Percentiles rank a stretch among this genome's conserved stretches.
Conservation (phyloP, 2,113 vertebrate species). For the Bettongia penicillata region DNA sequence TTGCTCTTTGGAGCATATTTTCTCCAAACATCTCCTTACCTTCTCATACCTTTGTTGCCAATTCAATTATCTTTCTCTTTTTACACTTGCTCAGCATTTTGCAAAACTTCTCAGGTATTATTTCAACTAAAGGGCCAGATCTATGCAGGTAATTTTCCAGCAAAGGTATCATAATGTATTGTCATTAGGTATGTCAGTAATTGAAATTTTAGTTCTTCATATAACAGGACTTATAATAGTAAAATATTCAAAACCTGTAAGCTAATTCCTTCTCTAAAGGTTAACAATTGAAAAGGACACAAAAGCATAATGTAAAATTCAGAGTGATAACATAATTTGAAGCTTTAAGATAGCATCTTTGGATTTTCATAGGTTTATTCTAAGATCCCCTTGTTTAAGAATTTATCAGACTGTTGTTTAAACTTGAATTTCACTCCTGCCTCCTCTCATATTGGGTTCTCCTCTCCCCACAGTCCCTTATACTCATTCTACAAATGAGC, state of each 20-base stretch:
- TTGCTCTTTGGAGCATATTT: not conserved
- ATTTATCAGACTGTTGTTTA: not conserved
- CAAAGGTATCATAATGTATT: conserved; percentile 39
- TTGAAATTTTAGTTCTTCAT: conserved; percentile 42
- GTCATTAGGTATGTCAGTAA: conserved; percentile 41
- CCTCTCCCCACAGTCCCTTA: not conserved
- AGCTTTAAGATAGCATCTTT: conserved; percentile 34
- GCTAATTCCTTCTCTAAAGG: conserved; percentile 22
- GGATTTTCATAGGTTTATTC: not conserved
- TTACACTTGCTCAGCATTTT: conserved; percentile 56
- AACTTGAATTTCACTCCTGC: not conserved
- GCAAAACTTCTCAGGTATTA: conserved; percentile 21
- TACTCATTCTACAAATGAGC: not conserved
- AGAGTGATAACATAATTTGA: conserved; percentile 7
- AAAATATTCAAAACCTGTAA: conserved; percentile 38
- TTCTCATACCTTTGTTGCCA: not conserved
- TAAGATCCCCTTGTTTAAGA: not conserved
- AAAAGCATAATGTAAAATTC: conserved; percentile 15
- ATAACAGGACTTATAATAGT: conserved; percentile 30
- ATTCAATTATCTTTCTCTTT: not conserved
- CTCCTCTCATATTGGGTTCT: not conserved
- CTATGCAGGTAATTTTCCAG: conserved; percentile 33
- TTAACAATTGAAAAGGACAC: conserved; percentile 23
- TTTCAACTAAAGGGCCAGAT: conserved; percentile 55
- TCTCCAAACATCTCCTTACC: not conserved